These are phyloP conservation scores for Nebria ingens DNA, from an alignment of 1,140 invertebrate species.

Conservation along the genomic window DNA sequence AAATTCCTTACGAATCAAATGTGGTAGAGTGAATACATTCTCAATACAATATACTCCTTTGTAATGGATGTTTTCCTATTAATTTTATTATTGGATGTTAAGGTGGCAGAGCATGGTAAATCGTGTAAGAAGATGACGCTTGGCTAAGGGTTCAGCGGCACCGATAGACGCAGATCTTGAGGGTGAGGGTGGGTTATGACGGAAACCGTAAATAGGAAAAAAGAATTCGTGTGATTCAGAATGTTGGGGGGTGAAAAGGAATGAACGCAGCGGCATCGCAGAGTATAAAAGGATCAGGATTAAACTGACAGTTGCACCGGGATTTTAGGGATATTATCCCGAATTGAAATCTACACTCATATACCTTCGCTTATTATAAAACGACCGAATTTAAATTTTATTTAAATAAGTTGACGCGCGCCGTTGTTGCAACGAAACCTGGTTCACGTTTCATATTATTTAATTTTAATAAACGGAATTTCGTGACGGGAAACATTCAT, in stretches of 20 bases:
- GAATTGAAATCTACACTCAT: slow-evolving; percentile 5
- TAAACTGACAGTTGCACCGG: slow-evolving; percentile 7
- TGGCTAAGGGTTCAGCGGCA: no score
- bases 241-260: not conserved
- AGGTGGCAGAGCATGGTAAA: not conserved
- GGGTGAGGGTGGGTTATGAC: not conserved
- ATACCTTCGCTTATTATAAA: not conserved
- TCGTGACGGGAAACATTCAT: no score
- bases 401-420: slow-evolving; percentile 1
- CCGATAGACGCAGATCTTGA: no score
- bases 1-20: no score
- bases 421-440: not conserved
- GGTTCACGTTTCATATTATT: not conserved
- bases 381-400: slow-evolving; percentile 5
- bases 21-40: no score
- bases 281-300: slow-evolving; percentile 6
- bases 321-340: slow-evolving; percentile 5
- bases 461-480: no score
- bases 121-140: not conserved
- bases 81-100: not conserved
- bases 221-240: slow-evolving; percentile 8
- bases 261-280: no score
- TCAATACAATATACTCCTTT: no score
- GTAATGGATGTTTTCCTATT: not conserved
- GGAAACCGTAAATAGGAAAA: slow-evolving; percentile 9